These are phyloP conservation scores for Xenentodon cancila DNA, from an alignment of 2,797 vertebrate species.

Conservation along the genomic window DNA sequence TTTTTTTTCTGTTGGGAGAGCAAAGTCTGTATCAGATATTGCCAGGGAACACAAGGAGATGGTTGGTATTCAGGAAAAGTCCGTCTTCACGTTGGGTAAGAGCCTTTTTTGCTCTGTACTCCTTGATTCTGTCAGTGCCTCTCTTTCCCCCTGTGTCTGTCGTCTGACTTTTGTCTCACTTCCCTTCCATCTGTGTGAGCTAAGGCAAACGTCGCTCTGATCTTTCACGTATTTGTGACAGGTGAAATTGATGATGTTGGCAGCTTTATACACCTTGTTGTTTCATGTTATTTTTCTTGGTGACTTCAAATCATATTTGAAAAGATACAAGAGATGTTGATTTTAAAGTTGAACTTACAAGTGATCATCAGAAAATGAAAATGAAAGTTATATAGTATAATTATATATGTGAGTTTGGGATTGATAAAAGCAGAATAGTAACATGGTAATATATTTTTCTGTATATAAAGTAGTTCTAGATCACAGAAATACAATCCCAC, in stretches of 20 bases:
- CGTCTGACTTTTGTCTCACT: not conserved
- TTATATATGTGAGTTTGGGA: not conserved
- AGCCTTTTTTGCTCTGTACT: conserved; percentile 1
- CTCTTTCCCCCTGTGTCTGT: not conserved
- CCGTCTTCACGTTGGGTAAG: conserved; percentile 49
- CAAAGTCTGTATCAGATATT: not conserved
- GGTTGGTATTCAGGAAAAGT: conserved; percentile 24
- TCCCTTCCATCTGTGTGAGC: not conserved
- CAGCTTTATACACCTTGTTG: not conserved
- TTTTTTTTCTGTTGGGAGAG: not conserved
- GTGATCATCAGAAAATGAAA: not conserved
- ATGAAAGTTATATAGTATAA: conserved; percentile 6
- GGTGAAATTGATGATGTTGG: not conserved
- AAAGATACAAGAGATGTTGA: not conserved
- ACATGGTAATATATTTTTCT: too few relatives aligned
- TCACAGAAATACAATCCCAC: too few relatives aligned
- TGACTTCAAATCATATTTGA: not conserved
- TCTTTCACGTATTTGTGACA: not conserved
- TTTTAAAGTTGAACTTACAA: not conserved
- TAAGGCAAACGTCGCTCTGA: not conserved
- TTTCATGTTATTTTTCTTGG: not conserved
- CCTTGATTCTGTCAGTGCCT: not conserved
- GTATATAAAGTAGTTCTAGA: too few relatives aligned
- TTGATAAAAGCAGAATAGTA: not conserved
- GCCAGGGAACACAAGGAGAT: conserved; percentile 4